Conservation (phyloP, 2,797 vertebrate species). For the Tragopan temminckii region DNA sequence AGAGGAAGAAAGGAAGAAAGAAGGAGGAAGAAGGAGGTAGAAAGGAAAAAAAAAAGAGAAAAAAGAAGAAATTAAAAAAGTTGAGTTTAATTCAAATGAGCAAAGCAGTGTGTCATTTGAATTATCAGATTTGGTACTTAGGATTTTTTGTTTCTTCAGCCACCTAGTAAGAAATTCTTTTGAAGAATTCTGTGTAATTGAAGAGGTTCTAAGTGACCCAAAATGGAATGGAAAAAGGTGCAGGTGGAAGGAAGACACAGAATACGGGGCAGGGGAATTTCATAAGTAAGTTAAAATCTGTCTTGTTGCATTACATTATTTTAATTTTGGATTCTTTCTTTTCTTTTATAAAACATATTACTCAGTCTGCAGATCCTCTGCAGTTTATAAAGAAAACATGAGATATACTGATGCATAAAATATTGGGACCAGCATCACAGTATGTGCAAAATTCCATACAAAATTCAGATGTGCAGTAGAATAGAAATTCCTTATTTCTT, state of each 20-base stretch:
- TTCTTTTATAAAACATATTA: constrained; percentile 39
- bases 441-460: constrained; percentile 67
- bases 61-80: background rate
- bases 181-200: background rate
- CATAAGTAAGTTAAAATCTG: background rate
- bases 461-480: constrained; percentile 49
- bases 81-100: background rate
- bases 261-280: background rate
- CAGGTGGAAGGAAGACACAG: rapidly evolving
- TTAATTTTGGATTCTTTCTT: constrained; percentile 36
- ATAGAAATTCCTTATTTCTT: constrained; percentile 54
- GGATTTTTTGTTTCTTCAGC: background rate
- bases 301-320: constrained; percentile 7
- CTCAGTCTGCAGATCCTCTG: constrained; percentile 38
- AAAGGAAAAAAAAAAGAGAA: no score
- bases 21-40: no score
- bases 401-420: constrained; percentile 70
- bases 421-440: constrained; percentile 52
- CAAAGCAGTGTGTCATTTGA: background rate
- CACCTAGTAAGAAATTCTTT: background rate
- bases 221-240: background rate
- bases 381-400: constrained; percentile 76
- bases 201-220: background rate
- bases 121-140: background rate
- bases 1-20: no score